These are phyloP conservation scores for Leucophenga varia DNA, from an alignment of 1,140 invertebrate species.

Conservation along the genomic window DNA sequence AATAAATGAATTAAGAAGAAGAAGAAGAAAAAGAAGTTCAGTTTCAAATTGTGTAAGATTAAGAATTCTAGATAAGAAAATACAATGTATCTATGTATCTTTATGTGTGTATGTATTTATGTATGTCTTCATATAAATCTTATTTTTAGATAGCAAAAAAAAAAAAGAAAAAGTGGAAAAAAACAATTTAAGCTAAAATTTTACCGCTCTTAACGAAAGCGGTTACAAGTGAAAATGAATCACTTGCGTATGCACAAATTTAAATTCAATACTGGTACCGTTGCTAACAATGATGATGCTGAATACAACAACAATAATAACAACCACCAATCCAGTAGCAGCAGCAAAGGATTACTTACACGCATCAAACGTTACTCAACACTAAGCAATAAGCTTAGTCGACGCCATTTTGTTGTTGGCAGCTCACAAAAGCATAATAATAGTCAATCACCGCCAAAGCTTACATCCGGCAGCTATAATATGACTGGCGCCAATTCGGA, in stretches of 20 bases:
- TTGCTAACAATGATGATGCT: slow-evolving; percentile 6
- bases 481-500: slow-evolving; percentile 52
- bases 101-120: too few species aligned
- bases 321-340: slow-evolving; percentile 3
- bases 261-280: slow-evolving; percentile 26
- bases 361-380: slow-evolving; percentile 51
- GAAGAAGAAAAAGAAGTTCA: too few species aligned
- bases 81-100: too few species aligned
- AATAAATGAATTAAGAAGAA: too few species aligned
- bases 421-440: slow-evolving; percentile 28
- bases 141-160: too few species aligned
- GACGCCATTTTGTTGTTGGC: slow-evolving; percentile 30
- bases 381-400: slow-evolving; percentile 39
- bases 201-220: too few species aligned
- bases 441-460: slow-evolving; percentile 29
- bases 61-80: too few species aligned
- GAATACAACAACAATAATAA: slow-evolving; percentile 20
- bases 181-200: too few species aligned
- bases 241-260: slow-evolving; percentile 50
- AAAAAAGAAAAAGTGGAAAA: too few species aligned
- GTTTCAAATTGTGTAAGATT: too few species aligned
- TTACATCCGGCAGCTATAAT: slow-evolving; percentile 46
- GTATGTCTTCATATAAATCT: too few species aligned
- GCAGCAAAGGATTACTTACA: slow-evolving; percentile 37
- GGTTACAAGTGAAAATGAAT: too few species aligned